phyloP scores from a whole-genome alignment of 1,140 invertebrate genomes.

The Lutraria rhynchaena region DNA sequence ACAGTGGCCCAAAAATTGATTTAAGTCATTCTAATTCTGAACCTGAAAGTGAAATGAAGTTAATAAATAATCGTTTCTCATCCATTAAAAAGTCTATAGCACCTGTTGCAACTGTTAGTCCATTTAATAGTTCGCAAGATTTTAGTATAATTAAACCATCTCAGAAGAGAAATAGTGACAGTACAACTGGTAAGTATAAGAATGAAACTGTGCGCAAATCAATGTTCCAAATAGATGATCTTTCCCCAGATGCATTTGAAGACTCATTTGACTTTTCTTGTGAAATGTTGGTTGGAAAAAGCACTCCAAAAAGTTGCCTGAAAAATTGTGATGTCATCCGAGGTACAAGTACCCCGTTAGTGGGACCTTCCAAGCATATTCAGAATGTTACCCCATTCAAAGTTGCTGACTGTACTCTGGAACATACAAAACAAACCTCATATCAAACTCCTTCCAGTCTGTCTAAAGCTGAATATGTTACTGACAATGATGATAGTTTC shows the following conservation, averaged over 20 bases:
- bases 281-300: background rate
- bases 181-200: background rate
- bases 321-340: background rate
- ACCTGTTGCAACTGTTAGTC: constrained; percentile 22
- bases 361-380: background rate
- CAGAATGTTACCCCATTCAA: constrained; percentile 9
- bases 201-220: constrained; percentile 25
- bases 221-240: constrained; percentile 35
- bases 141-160: background rate
- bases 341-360: constrained; percentile 43
- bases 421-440: background rate
- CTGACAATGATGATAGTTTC: constrained; percentile 52
- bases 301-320: background rate
- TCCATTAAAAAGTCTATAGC: background rate
- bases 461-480: background rate
- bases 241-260: constrained; percentile 46
- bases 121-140: constrained; percentile 5
- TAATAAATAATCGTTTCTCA: background rate
- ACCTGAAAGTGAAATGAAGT: background rate
- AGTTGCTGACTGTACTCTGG: background rate
- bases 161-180: background rate
- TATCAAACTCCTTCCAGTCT: too few species aligned
- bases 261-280: constrained; percentile 22
- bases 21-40: too few species aligned
- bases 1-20: too few species aligned